Base-by-base conservation (phyloP, 2,797 vertebrate species). In the Sciaenops ocellatus region DNA sequence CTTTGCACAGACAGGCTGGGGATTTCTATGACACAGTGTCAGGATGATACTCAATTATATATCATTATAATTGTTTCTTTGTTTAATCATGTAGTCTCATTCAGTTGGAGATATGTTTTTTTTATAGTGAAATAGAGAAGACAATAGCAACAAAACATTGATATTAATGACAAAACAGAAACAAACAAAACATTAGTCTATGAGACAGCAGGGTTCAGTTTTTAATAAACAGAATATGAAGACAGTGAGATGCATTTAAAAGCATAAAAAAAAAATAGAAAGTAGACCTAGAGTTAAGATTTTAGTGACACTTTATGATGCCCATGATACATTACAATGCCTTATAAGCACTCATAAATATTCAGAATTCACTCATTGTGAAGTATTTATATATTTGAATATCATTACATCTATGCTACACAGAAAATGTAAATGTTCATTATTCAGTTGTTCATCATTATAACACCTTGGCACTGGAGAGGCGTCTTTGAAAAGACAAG, bases 31-130 rank as follows among this genome's bases (percentile, higher is more conserved):
- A 55, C 28, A 59, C 51, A 52, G 17, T 69, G 59, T 73, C 47
- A 73, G 50, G 34, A 28, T 41, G 13, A 71, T 68, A 26, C 30
- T 63, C 67, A 60, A 60, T 63, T 63, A 75, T n/a, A 26, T 42
- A 6, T 41, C 34, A 69, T 64, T 48, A 55, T 60, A 3, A 75
- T 24, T 48, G 55, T 63, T 24, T 57, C n/a, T 66, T 6, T 66
- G 50, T 57, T 34, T 74, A 63, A 68, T 78, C 65, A 16, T 38
- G 54, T 28, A 5, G 20, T 22, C 24, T 66, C 7, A 51, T 20
- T 69, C 54, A 59, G 38, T 68, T 24, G 34, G 42, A 67, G 44
- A 17, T 41, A 11, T 18, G 20, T 6, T 50, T 69, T 50, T 69
- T n/a, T 51, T 51, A 18, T 20, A 52, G 52, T n/a, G 1, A 41